Conservation (phyloP, 2,888 invertebrate genomes). For the Sminthurides aquaticus region DNA sequence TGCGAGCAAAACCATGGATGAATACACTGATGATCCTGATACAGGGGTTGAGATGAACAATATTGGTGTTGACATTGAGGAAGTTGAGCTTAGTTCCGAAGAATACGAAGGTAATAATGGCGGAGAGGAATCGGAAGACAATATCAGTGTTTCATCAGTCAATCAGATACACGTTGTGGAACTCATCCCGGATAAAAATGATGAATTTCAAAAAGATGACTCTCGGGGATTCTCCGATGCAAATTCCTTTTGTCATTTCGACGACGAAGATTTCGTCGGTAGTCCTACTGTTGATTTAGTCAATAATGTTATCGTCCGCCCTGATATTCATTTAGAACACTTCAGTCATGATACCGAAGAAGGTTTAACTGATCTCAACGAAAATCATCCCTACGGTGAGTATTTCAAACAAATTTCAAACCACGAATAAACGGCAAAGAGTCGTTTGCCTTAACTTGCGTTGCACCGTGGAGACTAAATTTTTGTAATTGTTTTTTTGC, state of each 20-base stretch:
- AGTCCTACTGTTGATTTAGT: conserved; percentile 16
- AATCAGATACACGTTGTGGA: background rate
- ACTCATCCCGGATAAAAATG: background rate
- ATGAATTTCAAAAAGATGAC: background rate
- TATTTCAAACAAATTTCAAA: too few species aligned
- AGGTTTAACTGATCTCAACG: conserved; percentile 9
- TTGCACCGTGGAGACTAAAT: too few species aligned
- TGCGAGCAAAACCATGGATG: background rate
- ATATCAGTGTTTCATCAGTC: background rate
- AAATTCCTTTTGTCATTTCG: background rate
- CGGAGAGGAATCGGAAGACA: conserved; percentile 10
- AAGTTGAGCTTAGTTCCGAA: conserved; percentile 14
- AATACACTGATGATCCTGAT: background rate
- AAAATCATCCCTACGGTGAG: background rate
- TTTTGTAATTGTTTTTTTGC: background rate
- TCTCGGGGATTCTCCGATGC: background rate
- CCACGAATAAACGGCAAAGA: too few species aligned
- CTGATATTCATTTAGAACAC: conserved; percentile 1
- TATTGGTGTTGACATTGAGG: conserved; percentile 21
- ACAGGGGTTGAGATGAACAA: background rate
- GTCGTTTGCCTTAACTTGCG: too few species aligned
- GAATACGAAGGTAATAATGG: background rate
- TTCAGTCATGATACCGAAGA: conserved; percentile 1
- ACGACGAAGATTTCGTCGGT: conserved; percentile 17
- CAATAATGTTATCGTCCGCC: conserved; percentile 19